These are phyloP conservation scores for Pao palembangensis DNA, from an alignment of 2,113 vertebrate genomes.

Conservation along the genomic window DNA sequence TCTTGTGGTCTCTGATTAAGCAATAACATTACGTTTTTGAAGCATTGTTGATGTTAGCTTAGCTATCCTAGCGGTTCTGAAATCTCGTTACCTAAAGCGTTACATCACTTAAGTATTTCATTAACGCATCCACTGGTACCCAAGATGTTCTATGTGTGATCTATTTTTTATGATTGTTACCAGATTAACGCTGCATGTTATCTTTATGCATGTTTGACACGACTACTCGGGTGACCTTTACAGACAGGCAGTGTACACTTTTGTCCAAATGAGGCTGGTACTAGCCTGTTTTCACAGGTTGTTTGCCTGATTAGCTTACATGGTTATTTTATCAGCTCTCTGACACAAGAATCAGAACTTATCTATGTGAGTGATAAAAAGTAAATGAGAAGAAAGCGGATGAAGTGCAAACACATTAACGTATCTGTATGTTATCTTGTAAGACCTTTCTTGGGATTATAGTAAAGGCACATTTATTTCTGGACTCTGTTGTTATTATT, in stretches of 20 bases:
- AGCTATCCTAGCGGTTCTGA: slow-evolving; percentile 32
- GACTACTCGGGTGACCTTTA: slow-evolving; percentile 34
- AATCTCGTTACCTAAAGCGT: slow-evolving; percentile 20
- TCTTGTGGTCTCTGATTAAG: not conserved
- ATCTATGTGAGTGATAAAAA: not conserved
- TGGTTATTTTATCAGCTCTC: not conserved
- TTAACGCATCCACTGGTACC: not conserved
- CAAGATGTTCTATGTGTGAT: not conserved
- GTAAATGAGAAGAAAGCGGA: too few relatives aligned
- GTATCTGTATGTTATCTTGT: too few relatives aligned
- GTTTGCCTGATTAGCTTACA: not conserved
- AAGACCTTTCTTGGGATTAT: too few relatives aligned
- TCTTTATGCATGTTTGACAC: not conserved
- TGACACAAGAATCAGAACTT: not conserved
- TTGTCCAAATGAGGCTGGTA: slow-evolving; percentile 34
- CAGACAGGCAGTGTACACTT: not conserved
- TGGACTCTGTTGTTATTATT: too few relatives aligned
- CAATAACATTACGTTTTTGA: not conserved
- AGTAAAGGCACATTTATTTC: too few relatives aligned
- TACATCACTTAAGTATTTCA: not conserved
- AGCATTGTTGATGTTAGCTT: slow-evolving; percentile 27
- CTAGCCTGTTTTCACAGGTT: slow-evolving; percentile 19
- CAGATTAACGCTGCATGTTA: not conserved
- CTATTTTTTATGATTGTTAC: not conserved
- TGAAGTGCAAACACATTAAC: too few relatives aligned